Evolutionary conservation across 2,888 invertebrate genomes (phyloP), one percentile per base, ranked within the genome.

Genomic region (Anodontia alba): DNA sequence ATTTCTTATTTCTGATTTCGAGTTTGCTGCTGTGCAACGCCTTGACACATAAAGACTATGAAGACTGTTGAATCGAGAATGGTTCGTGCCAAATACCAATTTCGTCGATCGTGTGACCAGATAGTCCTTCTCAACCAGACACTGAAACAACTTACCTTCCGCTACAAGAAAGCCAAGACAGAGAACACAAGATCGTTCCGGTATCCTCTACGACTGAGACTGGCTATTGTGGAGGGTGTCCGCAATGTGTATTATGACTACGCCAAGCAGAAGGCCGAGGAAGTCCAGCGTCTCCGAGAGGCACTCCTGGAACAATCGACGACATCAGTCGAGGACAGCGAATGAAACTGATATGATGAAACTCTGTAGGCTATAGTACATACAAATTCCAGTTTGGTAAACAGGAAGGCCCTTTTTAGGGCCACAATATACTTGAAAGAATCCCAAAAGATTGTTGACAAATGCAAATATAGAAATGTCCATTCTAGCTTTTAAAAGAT

Each of bases 131-230:
- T 92, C 42, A 90, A 91, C 84, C 76, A 79, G 10, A 80, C 84
- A 38, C 83, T 91, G 43, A 81, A 83, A 17, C 86, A 80, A 17
- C 72, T 88, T 42, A 73, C 78, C 62, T 62, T 77, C 54, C 86
- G 92, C 12, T 92, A 91, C 85, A 86, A 87, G 51, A 81, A 82
- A 23, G 91, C 91, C 42, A 85, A 81, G 78, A 57, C 75, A 31
- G 80, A 81, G 38, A 89, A 90, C 74, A 74, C 79, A 71, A 78
- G 89, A 23, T 81, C 90, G 0, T 90, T 90, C 84, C 88, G 91
- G 46, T 92, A 92, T 83, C 87, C 82, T 33, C 79, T 91, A n/a
- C 80, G 91, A 49, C 87, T 91, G 62, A 82, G 87, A 8, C 85
- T 92, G 76, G 88, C 91, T 33, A 89, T 91, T 12, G 77, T 86